phyloP scores from a whole-genome alignment of 1,140 invertebrate genomes.

The Temnothorax longispinosus region DNA sequence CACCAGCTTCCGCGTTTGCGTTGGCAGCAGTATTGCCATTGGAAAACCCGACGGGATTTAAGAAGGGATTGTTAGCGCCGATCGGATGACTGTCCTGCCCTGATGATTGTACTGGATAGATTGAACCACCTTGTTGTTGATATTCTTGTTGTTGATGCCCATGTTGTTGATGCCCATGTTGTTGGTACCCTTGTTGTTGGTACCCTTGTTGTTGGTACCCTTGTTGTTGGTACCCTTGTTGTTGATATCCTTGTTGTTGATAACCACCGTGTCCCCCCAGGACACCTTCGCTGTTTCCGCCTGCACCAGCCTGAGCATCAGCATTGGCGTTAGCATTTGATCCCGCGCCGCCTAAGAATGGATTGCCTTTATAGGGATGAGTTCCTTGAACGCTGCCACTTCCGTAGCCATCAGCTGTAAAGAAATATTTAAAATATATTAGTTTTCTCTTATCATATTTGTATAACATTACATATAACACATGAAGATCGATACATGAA shows the following conservation, averaged over 20 bases:
- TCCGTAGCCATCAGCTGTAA: slow-evolving; percentile 41
- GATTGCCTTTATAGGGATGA: slow-evolving; percentile 36
- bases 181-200: background rate
- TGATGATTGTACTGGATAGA: background rate
- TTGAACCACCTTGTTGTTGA: slow-evolving; percentile 3
- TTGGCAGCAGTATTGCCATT: slow-evolving; percentile 42
- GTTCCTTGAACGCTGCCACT: slow-evolving; percentile 2
- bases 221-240: background rate
- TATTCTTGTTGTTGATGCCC: background rate
- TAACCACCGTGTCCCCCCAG: background rate
- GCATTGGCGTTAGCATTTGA: slow-evolving; percentile 59
- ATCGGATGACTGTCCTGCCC: background rate
- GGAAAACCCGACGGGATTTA: background rate
- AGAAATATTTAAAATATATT: background rate
- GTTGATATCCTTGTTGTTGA: background rate
- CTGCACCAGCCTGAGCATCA: slow-evolving; percentile 7
- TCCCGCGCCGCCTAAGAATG: slow-evolving; percentile 39
- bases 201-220: background rate
- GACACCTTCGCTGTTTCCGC: background rate
- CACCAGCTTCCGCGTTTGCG: slow-evolving; percentile 54
- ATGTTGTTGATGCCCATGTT: background rate
- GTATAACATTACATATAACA: background rate
- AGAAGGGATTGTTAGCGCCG: slow-evolving; percentile 49
- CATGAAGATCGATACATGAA: background rate
- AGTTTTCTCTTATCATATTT: background rate